Percentiles rank a stretch among this genome's conserved stretches.
phyloP scores from a whole-genome alignment of 1,140 invertebrate species.

The Drusus annulatus region DNA sequence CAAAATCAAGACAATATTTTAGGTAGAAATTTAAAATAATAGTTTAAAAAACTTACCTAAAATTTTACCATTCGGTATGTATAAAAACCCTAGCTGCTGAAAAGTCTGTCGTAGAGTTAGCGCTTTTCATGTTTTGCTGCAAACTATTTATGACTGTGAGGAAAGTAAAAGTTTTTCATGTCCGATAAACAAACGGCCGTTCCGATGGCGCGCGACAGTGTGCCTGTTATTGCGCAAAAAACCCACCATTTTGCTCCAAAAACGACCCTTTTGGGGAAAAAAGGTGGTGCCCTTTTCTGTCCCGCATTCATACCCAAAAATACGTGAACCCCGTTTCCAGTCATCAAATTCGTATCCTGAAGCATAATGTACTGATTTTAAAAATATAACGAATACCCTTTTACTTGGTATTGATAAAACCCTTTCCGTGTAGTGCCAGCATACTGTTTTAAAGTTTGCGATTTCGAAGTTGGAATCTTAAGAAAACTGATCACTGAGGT shows the following conservation, averaged over 20 bases:
- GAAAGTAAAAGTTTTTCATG: conserved; percentile 25
- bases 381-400: neutral
- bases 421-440: neutral
- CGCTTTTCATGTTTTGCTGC: neutral
- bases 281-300: neutral
- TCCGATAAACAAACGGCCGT: conserved; percentile 29
- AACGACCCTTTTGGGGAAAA: conserved; percentile 25
- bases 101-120: neutral
- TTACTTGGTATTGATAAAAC: neutral
- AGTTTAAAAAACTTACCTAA: too few species aligned
- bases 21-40: too few species aligned
- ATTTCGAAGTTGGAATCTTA: neutral
- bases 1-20: too few species aligned
- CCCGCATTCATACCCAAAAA: too few species aligned
- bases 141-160: conserved; percentile 28
- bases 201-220: conserved; percentile 23
- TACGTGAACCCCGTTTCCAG: too few species aligned
- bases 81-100: too few species aligned
- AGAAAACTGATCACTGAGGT: conserved; percentile 2
- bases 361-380: too few species aligned
- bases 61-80: too few species aligned
- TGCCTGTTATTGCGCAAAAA: conserved; percentile 37
- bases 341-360: too few species aligned
- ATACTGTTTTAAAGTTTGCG: neutral
- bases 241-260: conserved; percentile 2